Base-by-base conservation (phyloP, 2,888 invertebrate genomes). In the Eilema sororculum region DNA sequence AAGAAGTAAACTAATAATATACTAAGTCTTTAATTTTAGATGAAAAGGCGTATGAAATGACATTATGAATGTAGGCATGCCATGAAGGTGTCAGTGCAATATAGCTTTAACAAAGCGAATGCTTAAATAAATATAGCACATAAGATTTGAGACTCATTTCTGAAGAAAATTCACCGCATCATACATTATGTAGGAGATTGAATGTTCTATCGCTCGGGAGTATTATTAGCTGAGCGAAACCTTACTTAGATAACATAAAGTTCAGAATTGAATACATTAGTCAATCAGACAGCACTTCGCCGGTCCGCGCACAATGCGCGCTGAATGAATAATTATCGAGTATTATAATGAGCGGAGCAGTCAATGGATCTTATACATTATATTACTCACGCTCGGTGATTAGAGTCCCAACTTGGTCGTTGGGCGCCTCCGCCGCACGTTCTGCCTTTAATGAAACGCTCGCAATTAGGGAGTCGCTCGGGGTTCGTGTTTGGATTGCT, bases 401-500 rank as follows among this genome's bases (percentile, higher is more conserved):
- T 52, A 52, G n/a, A 52, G 52, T 20, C 52, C 20, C 52, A 52
- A 52, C 1, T 52, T 58, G 22, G 24, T 6, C 61, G 61, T n/a
- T 61, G 63, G 63, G 22, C 46, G 46, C 24, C 25, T 0, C 13
- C 52, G 52, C n/a, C 22, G 16, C 22, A 24, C 25, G 25, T 24
- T 10, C n/a, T 28, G 22, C 22, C 65, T 69, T 37, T 61, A 69
- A 69, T 65, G 65, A 69, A 52, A 28, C 30, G 20, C 60, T 30
- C 46, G 67, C 46, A 67, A 60, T 60, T 60, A 65, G 30, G 65
- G 28, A n/a, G n/a, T 33, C 59, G n/a, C 60, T 69, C 24, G 60
- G 56, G 20, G 28, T 57, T 66, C 41, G 8, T 52, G 58, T 58
- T 58, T 58, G 28, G 25, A 16, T 58, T 58, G 25, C 24, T 25